Evolutionary conservation across 2,113 vertebrate species (phyloP), one percentile per base, ranked within the genome.

Genomic region (Struthio camelus): DNA sequence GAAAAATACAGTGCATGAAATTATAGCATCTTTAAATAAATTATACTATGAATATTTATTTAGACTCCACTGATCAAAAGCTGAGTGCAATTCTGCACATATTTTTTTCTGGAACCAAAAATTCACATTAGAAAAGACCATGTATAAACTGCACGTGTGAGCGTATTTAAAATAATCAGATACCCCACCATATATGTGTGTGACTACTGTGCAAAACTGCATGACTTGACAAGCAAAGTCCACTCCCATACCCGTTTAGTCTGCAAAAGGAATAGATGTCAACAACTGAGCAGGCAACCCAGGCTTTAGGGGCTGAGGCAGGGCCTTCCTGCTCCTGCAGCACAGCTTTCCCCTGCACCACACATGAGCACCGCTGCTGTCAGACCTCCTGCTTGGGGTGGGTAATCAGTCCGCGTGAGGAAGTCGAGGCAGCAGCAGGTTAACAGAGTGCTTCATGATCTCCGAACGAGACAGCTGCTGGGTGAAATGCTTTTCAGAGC

Each of bases 251-350:
- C 51, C 8, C 28, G 22, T 80, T 53, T 69, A 30, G n/a, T 75
- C 42, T 25, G 69, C 86, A 93, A 85, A 87, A 92, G 70, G 65
- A 93, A 38, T 75, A 95, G 65, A 93, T 95, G 84, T 71, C 70
- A 69, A 93, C 30, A 51, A 14, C 34, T 44, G 66, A 94, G 69
- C 38, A 4, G 2, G 34, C 64, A 89, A 53, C 65, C 50, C 61
- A 75, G 61, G 71, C 51, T 71, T 76, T 61, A 36, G 83, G 62
- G 86, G 73, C 77, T 69, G 36, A 88, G 76, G 14, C 4, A 14
- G 85, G 69, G 67, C 56, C 59, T 92, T 30, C 94, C 59, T 62
- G 54, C 46, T 36, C 34, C 51, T 13, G 53, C 51, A 51, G 73
- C 56, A 51, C 66, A 32, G 82, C 44, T 95, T 28, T 48, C 46